Evolutionary conservation across 37 sponge, comb jelly and placozoan species (phyloP).

Genomic region (Tethya wilhelma): DNA sequence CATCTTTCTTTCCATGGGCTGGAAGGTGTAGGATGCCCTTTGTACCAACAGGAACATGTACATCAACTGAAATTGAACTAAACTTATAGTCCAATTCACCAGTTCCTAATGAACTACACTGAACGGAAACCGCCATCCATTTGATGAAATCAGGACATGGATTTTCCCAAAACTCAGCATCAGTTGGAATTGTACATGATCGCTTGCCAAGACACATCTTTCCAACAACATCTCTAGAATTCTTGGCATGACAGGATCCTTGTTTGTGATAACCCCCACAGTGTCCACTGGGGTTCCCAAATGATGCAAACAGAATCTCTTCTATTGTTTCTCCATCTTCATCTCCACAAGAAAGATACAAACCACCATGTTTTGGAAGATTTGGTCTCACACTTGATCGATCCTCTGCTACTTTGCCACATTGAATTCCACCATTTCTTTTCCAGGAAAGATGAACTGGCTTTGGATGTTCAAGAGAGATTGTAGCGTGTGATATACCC

Average conservation of each 20-base stretch:
- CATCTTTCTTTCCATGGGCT: slow-evolving; percentile 28
- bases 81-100: slow-evolving; percentile 2
- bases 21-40: slow-evolving; percentile 22
- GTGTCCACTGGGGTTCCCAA: slow-evolving; percentile 36
- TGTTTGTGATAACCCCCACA: slow-evolving; percentile 24
- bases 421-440: slow-evolving; percentile 43
- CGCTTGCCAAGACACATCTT: slow-evolving; percentile 30
- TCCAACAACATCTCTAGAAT: slow-evolving; percentile 1
- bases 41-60: slow-evolving; percentile 30
- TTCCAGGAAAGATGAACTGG: slow-evolving; percentile 47
- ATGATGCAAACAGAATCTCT: slow-evolving; percentile 40
- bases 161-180: slow-evolving; percentile 29
- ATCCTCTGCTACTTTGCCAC: slow-evolving; percentile 52
- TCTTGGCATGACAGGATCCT: slow-evolving; percentile 31
- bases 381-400: slow-evolving; percentile 2
- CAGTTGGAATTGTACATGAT: slow-evolving; percentile 31
- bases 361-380: slow-evolving; percentile 17
- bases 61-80: slow-evolving; percentile 20
- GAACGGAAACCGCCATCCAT: slow-evolving; percentile 39
- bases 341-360: slow-evolving; percentile 21
- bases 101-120: slow-evolving; percentile 1
- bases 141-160: slow-evolving; percentile 12
- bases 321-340: slow-evolving; percentile 5
- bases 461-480: slow-evolving; percentile 35
- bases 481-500: slow-evolving; percentile 36